Evolutionary conservation across 2,888 invertebrate genomes (phyloP), one percentile per base, ranked within the genome.

Genomic region (Pseudococcus jackbeardsleyi): DNA sequence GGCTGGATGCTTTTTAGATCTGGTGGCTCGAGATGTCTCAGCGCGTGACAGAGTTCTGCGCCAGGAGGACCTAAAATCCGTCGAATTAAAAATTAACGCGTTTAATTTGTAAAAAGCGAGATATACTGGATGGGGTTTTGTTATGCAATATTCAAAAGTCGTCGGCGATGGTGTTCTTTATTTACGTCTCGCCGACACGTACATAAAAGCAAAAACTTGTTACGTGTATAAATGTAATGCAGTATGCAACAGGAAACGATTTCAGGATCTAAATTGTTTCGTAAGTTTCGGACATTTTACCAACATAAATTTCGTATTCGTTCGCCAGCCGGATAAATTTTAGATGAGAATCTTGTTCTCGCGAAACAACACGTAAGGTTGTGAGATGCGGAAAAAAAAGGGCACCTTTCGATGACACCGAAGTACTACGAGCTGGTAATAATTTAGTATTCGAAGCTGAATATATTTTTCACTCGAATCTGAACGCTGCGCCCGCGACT

Each of bases 361-460:
- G 68, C 11, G n/a, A 46, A 82, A 82, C 42, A 82, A 82, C 82
- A 46, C 42, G 46, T 12, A 33, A 68, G 8, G 68, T 12, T 6
- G 68, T 9, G 68, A 68, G 68, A 68, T 33, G 26, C 26, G 26
- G 72, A 79, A 42, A 79, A 48, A 82, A 48, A 82, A 33, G 19
- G 11, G 33, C 33, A 72, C 68, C 68, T 72, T 72, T 72, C 68
- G 68, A 72, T 72, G 68, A 72, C 68, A 72, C 33, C 48, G 50
- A 50, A 84, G 22, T 22, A n/a, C 50, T 54, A n/a, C 48, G 84
- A 48, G 84, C 84, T 84, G 48, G 85, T 85, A 85, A 85, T 85
- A 85, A 85, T 85, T 85, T 85, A 85, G 85, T 85, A 85, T 85
- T 85, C 85, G 54, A 85, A 85, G 85, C 59, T 54, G 64, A 85